Conservation (phyloP, 2,888 invertebrate species). For the Tipula helvola region DNA sequence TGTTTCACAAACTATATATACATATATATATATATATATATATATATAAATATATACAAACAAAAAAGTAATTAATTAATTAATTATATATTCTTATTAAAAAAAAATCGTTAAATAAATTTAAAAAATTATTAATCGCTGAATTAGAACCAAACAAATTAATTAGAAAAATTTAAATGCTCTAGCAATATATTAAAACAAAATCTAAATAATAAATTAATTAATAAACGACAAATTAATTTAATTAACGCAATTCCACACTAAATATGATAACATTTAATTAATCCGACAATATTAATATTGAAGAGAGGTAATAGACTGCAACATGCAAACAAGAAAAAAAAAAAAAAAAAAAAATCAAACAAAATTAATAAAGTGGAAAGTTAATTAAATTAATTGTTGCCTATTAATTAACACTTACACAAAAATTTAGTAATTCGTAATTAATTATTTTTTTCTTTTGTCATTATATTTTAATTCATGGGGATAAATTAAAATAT, state of each 20-base stretch:
- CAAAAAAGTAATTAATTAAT: neutral
- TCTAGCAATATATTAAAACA: neutral
- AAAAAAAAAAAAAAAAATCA: neutral
- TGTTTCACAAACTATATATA: neutral
- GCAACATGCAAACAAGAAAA: neutral
- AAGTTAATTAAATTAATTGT: neutral
- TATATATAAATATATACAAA: neutral
- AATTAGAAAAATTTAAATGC: slow-evolving; percentile 5
- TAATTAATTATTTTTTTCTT: neutral
- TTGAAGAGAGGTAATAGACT: neutral
- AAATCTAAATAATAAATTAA: neutral
- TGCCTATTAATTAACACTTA: neutral
- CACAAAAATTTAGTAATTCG: neutral
- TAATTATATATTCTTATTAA: neutral
- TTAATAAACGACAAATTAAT: neutral
- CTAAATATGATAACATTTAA: neutral
- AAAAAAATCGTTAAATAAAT: slow-evolving; percentile 4
- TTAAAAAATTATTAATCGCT: neutral
- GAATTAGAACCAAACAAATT: neutral
- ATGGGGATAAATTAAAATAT: neutral
- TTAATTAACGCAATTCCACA: neutral
- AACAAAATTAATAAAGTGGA: neutral
- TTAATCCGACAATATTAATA: neutral
- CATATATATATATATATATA: neutral
- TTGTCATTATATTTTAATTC: neutral